Evolutionary conservation across 2,888 invertebrate species (phyloP).

Genomic region (Calameuta idolon): DNA sequence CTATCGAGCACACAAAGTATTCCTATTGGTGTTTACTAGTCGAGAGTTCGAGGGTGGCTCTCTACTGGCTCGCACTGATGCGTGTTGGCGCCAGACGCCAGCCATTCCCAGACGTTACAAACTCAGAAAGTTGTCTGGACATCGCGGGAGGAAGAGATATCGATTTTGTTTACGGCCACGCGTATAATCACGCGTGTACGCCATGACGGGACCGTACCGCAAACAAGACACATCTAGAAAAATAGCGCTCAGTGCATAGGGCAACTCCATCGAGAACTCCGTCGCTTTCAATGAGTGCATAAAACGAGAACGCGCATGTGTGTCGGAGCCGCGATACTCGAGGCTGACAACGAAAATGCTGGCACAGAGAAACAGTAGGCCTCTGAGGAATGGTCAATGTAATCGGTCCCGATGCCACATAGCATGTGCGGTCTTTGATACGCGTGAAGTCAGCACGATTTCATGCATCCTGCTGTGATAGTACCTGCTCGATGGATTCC

Average conservation of each 20-base stretch:
- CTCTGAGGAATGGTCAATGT: background rate
- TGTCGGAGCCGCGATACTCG: background rate
- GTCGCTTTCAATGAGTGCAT: background rate
- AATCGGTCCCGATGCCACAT: background rate
- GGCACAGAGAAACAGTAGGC: background rate
- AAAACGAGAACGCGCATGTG: background rate
- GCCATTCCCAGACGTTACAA: background rate
- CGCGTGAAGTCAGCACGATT: background rate
- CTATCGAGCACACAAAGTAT: background rate
- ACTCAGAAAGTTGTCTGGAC: background rate
- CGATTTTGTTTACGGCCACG: slow-evolving; percentile 52
- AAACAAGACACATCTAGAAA: background rate
- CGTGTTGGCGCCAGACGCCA: background rate
- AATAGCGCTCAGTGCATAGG: slow-evolving; percentile 15
- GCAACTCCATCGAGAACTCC: slow-evolving; percentile 4
- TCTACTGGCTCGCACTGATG: background rate
- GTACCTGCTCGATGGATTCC: slow-evolving; percentile 84
- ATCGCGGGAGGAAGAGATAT: slow-evolving; percentile 27
- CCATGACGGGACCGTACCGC: slow-evolving; percentile 36
- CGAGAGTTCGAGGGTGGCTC: background rate
- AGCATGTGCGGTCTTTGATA: background rate
- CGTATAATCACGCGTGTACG: slow-evolving; percentile 50
- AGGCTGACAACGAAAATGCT: background rate
- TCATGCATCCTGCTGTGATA: background rate
- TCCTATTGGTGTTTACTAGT: background rate